These are phyloP conservation scores for Lycodopsis pacificus DNA, from an alignment of 2,797 vertebrate genomes.

Conservation along the genomic window DNA sequence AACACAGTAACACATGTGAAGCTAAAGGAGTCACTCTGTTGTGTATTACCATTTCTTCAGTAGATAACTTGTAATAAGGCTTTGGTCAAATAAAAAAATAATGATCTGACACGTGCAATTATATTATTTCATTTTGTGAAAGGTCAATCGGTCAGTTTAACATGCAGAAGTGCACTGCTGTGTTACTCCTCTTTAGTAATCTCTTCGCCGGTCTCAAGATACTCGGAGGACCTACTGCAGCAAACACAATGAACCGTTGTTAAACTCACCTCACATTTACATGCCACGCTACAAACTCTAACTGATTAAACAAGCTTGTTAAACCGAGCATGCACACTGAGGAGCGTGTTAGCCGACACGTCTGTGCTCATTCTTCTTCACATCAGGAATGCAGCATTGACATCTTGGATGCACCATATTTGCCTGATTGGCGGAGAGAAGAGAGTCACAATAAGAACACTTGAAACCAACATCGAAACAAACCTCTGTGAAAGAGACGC, in stretches of 20 bases:
- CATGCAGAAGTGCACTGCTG: background rate
- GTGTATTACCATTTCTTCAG: background rate
- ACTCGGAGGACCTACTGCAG: background rate
- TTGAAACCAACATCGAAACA: background rate
- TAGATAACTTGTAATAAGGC: background rate
- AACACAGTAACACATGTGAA: too few relatives aligned
- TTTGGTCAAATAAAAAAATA: background rate
- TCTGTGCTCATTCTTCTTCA: background rate
- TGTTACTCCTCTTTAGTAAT: background rate
- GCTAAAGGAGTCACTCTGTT: background rate
- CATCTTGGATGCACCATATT: background rate
- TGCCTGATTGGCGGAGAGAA: background rate
- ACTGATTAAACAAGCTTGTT: background rate
- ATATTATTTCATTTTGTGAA: background rate
- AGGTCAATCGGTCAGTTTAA: background rate
- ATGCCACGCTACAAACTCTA: constrained; percentile 26
- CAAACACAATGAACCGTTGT: constrained; percentile 21
- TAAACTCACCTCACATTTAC: constrained; percentile 48
- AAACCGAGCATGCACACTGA: background rate
- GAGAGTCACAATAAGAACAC: background rate
- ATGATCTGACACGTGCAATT: background rate
- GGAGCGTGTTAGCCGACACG: background rate
- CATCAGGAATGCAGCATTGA: background rate
- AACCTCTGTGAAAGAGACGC: too few relatives aligned
- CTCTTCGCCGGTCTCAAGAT: background rate